Conservation (phyloP, 2,888 invertebrate species). For the Platycnemis pennipes region DNA sequence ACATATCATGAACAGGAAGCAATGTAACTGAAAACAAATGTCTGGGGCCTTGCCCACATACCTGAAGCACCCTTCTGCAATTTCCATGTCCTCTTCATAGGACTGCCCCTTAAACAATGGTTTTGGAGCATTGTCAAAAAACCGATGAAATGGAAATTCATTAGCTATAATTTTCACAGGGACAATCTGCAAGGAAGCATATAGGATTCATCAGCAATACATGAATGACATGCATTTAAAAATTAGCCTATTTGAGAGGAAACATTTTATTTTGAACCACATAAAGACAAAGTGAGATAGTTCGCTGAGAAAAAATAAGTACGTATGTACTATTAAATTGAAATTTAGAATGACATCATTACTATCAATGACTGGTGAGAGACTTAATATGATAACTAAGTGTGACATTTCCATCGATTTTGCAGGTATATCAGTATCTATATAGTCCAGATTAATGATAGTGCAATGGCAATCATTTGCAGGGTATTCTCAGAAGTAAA, state of each 20-base stretch:
- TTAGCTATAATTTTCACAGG: slow-evolving; percentile 83
- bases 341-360: too few relatives aligned
- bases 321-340: background rate
- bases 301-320: background rate
- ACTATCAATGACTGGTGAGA: too few relatives aligned
- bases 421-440: too few relatives aligned
- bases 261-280: background rate
- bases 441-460: too few relatives aligned
- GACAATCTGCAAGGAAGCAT: slow-evolving; percentile 74
- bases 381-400: too few relatives aligned
- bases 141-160: slow-evolving; percentile 96
- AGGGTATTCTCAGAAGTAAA: too few relatives aligned
- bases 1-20: background rate
- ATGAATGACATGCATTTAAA: background rate
- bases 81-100: slow-evolving; percentile 91
- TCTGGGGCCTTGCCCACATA: slow-evolving; percentile 74
- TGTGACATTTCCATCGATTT: too few relatives aligned
- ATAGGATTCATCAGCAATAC: background rate
- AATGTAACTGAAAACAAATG: background rate
- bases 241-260: background rate
- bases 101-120: slow-evolving; percentile 91
- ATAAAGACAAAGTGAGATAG: too few relatives aligned
- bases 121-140: slow-evolving; percentile 96
- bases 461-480: too few relatives aligned
- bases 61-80: slow-evolving; percentile 95